Percentiles rank a stretch among this genome's conserved stretches.
Evolutionary conservation across 2,113 vertebrate species (phyloP).

Genomic region (Ctenomys sociabilis): DNA sequence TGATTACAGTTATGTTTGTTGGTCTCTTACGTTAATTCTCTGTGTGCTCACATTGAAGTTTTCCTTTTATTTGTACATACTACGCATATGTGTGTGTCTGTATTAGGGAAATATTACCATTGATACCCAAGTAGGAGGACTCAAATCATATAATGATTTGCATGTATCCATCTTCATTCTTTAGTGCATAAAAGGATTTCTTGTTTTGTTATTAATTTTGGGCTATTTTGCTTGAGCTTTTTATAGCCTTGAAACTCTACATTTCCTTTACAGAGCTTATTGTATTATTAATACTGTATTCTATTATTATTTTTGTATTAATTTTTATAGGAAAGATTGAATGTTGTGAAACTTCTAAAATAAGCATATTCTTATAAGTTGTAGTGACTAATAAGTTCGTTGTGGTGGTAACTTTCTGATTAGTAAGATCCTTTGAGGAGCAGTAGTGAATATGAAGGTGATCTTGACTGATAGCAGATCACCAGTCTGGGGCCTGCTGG

Average conservation of each 20-base stretch:
- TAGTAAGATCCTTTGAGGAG: neutral
- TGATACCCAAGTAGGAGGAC: neutral
- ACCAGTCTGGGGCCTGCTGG: neutral
- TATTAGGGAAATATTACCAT: neutral
- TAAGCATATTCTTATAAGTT: neutral
- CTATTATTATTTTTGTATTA: too few relatives aligned
- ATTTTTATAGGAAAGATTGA: conserved; percentile 8
- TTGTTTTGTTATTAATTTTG: conserved; percentile 44
- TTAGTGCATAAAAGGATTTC: conserved; percentile 12
- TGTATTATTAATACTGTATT: conserved; percentile 23
- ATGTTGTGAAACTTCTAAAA: conserved; percentile 4
- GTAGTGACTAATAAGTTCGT: neutral
- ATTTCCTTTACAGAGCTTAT: conserved; percentile 36
- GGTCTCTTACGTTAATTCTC: neutral
- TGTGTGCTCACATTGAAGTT: neutral
- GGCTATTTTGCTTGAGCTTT: conserved; percentile 19
- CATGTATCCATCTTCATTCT: conserved; percentile 10
- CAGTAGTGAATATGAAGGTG: neutral
- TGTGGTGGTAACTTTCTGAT: neutral
- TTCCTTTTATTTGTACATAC: neutral
- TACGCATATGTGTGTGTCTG: neutral
- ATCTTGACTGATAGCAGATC: neutral
- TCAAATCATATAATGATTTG: neutral
- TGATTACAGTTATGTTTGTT: neutral
- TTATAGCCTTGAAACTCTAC: neutral